Evolutionary conservation across 2,797 vertebrate genomes (phyloP), one percentile per base, ranked within the genome.

Genomic region (Esox lucius): DNA sequence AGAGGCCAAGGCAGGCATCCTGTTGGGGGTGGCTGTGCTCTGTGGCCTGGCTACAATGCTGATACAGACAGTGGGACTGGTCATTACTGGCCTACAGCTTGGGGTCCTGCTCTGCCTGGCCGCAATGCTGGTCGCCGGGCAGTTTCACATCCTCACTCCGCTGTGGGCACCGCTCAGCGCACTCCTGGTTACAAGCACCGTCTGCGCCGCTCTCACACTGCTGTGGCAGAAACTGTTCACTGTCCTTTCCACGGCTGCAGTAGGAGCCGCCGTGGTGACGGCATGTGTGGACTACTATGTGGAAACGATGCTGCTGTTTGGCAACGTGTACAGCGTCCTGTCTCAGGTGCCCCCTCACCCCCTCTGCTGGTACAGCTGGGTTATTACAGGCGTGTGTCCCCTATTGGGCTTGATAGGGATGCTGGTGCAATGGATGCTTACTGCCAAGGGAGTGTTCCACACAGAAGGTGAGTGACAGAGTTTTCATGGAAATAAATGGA

Each of bases 301-400:
- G 77, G 95, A 95, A 84, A 85, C 83, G 2, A 91, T 94, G 48
- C 77, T 82, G 39, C 78, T 96, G 87, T 91, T 90, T 0, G 87
- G 81, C 78, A 92, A 93, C 49, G 83, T 93, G 31, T 91, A 92
- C 0, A 87, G 94, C 24, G 62, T 94, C 56, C 86, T 97, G 39
- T 84, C 87, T 35, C 82, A 92, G 77, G 86, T 80, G 0, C 82
- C 85, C 71, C 87, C 90, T 0, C 81, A 75, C n/a, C 89, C 89
- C 15, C 83, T 96, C 79, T 98, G 96, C 93, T 97, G 96, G 95
- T 94, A 92, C 79, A 94, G 94, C 91, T 97, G 96, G 96, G 91
- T 78, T 3, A 84, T 96, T 78, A 79, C 92, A 80, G 94, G 90
- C 0, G 85, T 93, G 51, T 96, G 92, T 91, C 95, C 94, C 2